Percentiles rank a stretch among this genome's conserved stretches.
phyloP scores from a whole-genome alignment of 2,113 vertebrate species.

The Pseudolaguvia tuberculata region DNA sequence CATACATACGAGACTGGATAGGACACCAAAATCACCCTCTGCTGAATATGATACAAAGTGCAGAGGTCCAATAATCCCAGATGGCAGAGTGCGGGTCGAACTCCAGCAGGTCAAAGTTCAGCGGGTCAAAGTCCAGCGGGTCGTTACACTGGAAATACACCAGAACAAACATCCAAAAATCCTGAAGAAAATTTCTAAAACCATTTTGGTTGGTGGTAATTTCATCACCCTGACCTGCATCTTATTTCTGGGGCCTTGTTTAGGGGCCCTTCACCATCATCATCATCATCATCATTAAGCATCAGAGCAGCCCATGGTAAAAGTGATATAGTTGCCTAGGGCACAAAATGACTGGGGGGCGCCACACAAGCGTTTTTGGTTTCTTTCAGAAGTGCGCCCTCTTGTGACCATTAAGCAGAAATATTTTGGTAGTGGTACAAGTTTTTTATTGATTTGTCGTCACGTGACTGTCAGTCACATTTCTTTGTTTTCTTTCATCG shows the following conservation, averaged over 20 bases:
- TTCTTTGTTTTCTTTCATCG: too few species aligned
- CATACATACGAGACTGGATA: conserved; percentile 99
- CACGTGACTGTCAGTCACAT: too few species aligned
- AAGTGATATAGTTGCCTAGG: too few species aligned
- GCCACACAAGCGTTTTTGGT: too few species aligned
- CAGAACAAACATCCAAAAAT: conserved; percentile 73
- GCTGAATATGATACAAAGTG: conserved; percentile 90
- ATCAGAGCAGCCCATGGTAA: background rate
- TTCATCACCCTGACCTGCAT: background rate
- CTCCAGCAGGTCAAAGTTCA: conserved; percentile 70
- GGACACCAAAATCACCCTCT: conserved; percentile 89
- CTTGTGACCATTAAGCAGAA: background rate
- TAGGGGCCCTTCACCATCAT: background rate
- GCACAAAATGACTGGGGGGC: too few species aligned
- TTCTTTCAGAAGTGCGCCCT: too few species aligned
- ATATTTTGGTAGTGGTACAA: background rate
- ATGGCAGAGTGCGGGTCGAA: too few species aligned
- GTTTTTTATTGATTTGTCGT: too few species aligned
- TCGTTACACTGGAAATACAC: conserved; percentile 76
- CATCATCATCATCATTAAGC: background rate
- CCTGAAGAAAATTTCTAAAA: conserved; percentile 32
- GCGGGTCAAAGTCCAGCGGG: conserved; percentile 44
- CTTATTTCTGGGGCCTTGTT: too few species aligned
- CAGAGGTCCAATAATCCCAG: conserved; percentile 88
- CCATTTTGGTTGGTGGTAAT: conserved; percentile 23